These are phyloP conservation scores for Isaurus tuberculatus DNA, from an alignment of 92 coral and sea anemone species.

Conservation along the genomic window DNA sequence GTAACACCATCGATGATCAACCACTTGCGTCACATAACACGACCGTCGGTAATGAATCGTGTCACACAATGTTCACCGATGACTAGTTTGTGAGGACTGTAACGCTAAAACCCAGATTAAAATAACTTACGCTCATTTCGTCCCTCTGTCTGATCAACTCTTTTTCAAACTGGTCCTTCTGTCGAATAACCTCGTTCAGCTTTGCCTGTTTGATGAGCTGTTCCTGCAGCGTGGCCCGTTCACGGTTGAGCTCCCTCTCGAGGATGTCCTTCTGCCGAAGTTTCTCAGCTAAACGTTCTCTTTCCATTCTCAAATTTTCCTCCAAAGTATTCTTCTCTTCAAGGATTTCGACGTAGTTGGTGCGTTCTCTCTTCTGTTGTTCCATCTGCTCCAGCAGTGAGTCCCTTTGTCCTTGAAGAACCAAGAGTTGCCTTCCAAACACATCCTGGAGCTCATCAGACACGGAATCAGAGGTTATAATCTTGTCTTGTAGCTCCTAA, in stretches of 20 bases:
- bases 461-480: conserved; percentile 88
- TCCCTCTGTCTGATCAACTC: conserved; percentile 88
- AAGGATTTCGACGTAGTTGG: conserved; percentile 86
- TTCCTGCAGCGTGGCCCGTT: conserved; percentile 88
- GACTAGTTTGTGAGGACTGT: background rate
- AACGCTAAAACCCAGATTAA: background rate
- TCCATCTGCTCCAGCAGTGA: conserved; percentile 87
- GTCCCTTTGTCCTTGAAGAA: conserved; percentile 91
- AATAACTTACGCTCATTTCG: conserved; percentile 78
- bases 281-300: conserved; percentile 88
- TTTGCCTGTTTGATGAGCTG: conserved; percentile 94
- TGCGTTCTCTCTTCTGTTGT: conserved; percentile 93
- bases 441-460: conserved; percentile 95
- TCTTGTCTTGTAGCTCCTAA: conserved; percentile 93
- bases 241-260: conserved; percentile 90
- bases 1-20: no score
- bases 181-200: conserved; percentile 92
- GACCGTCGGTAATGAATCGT: no score
- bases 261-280: conserved; percentile 90
- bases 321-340: conserved; percentile 94
- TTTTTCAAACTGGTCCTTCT: conserved; percentile 93
- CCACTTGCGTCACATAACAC: no score
- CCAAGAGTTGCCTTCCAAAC: conserved; percentile 91
- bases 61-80: background rate
- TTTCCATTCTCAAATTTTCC: conserved; percentile 90